Evolutionary conservation across 2,113 vertebrate genomes (phyloP).

Genomic region (Oostethus manadensis): DNA sequence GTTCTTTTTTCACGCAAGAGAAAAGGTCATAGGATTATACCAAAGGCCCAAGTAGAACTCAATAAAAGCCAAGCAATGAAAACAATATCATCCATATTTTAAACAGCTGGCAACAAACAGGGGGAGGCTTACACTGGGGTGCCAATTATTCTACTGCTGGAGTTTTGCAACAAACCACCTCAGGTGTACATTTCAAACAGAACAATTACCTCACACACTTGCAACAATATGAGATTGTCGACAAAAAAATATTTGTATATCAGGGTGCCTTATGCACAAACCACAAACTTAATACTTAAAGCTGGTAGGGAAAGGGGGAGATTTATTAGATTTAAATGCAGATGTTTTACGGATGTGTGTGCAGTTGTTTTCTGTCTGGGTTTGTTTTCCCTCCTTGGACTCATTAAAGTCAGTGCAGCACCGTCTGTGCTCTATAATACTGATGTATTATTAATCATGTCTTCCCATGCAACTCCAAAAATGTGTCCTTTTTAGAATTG

Average conservation of each 20-base stretch:
- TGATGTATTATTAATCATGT: constrained; percentile 74
- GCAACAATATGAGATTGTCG: constrained; percentile 37
- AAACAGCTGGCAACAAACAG: constrained; percentile 71
- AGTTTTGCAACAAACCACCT: constrained; percentile 54
- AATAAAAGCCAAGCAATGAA: constrained; percentile 69
- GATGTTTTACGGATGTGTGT: constrained; percentile 54
- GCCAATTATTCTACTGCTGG: constrained; percentile 75
- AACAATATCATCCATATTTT: constrained; percentile 79
- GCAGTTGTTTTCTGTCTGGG: constrained; percentile 53
- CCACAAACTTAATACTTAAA: constrained; percentile 26
- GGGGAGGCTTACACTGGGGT: constrained; percentile 64
- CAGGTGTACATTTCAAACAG: constrained; percentile 46
- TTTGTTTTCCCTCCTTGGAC: constrained; percentile 63
- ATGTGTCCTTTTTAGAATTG: constrained; percentile 53
- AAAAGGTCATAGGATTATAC: constrained; percentile 73
- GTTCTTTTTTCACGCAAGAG: constrained; percentile 67
- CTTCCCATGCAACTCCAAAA: constrained; percentile 56
- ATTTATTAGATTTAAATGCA: constrained; percentile 59
- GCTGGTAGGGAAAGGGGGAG: constrained; percentile 12
- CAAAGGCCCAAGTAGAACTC: constrained; percentile 63
- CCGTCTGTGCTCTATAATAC: constrained; percentile 64
- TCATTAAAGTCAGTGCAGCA: constrained; percentile 65
- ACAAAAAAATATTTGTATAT: constrained; percentile 13
- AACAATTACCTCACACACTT: constrained; percentile 18
- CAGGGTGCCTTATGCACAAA: constrained; percentile 26